These are phyloP conservation scores for Synanthedon andrenaeformis DNA, from an alignment of 2,888 invertebrate genomes.

Conservation along the genomic window DNA sequence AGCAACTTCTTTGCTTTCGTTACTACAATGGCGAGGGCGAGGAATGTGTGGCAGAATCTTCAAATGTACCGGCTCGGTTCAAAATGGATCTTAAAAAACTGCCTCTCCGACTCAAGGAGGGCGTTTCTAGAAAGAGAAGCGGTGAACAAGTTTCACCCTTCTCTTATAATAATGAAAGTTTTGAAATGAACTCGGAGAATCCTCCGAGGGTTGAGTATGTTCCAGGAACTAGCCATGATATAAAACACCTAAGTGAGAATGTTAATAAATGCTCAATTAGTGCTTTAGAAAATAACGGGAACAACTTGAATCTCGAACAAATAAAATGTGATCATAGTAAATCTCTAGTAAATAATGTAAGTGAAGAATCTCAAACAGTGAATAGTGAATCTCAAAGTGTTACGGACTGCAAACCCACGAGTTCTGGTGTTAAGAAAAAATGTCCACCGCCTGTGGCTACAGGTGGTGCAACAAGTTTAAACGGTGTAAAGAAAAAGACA, in stretches of 20 bases:
- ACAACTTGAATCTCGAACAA: slow-evolving; percentile 47
- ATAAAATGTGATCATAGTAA: slow-evolving; percentile 63
- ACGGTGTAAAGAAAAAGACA: slow-evolving; percentile 76
- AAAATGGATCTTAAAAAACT: slow-evolving; percentile 73
- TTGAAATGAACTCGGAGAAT: slow-evolving; percentile 62
- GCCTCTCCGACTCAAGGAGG: slow-evolving; percentile 66
- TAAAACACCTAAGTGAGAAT: slow-evolving; percentile 61
- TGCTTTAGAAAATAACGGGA: slow-evolving; percentile 60
- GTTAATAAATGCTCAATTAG: slow-evolving; percentile 70
- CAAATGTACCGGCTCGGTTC: slow-evolving; percentile 49
- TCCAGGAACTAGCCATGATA: slow-evolving; percentile 50
- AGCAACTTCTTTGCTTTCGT: slow-evolving; percentile 77
- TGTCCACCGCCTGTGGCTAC: slow-evolving; percentile 69
- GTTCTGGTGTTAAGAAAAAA: slow-evolving; percentile 68
- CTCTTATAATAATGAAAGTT: slow-evolving; percentile 64
- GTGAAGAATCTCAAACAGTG: slow-evolving; percentile 55
- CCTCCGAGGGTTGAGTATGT: slow-evolving; percentile 51
- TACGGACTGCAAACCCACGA: slow-evolving; percentile 44
- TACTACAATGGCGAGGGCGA: slow-evolving; percentile 76
- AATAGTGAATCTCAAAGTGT: slow-evolving; percentile 59
- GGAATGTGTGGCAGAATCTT: slow-evolving; percentile 75
- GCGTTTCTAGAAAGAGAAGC: slow-evolving; percentile 60
- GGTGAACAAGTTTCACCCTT: slow-evolving; percentile 60
- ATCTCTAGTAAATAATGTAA: slow-evolving; percentile 56
- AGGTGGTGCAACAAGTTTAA: slow-evolving; percentile 48